Evolutionary conservation across 1,140 invertebrate species (phyloP), one percentile per base, ranked within the genome.

Genomic region (Pectinophora gossypiella): DNA sequence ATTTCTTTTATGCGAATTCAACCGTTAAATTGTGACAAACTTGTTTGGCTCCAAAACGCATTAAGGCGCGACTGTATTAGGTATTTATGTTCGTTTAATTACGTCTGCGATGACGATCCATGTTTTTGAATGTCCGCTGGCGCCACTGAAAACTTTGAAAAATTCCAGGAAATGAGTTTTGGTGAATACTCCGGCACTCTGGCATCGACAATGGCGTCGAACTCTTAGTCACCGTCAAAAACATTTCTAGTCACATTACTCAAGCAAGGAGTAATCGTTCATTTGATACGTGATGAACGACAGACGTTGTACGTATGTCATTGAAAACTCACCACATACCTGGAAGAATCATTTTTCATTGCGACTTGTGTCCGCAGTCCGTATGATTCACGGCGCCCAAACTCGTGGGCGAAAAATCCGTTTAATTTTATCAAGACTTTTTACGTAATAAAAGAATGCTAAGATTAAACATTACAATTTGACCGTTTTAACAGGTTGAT

Each of bases 361-460:
- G 48, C 53, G 56, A 51, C 47, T 45, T 35, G 46, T 38, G 32
- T 46, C 54, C 20, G 44, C 19, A 12, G 1, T 32, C n/a, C 1
- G 27, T 3, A 59, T 77, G 76, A 77, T 57, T 80, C 76, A 80
- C 27, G n/a, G 52, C 52, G 38, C 56, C 56, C 53, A 48, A 59
- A 62, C 50, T 47, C 56, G 75, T 76, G 75, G 77, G 77, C 75
- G 77, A 72, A 63, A 67, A 71, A 75, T 69, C 59, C 61, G 49
- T 52, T 75, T 76, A 76, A 75, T 76, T 78, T 78, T 76, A 75
- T 72, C 51, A 72, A 1, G 5, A 69, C 60, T 56, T 58, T 27
- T 27, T 15, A 40, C 36, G 16, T n/a, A n/a, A n/a, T n/a, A 40
- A 40, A 40, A 40, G 36, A 40, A 13, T 18, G 10, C 36, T 40